Evolutionary conservation across 2,888 invertebrate species (phyloP).

Genomic region (Ormyrus rosae): DNA sequence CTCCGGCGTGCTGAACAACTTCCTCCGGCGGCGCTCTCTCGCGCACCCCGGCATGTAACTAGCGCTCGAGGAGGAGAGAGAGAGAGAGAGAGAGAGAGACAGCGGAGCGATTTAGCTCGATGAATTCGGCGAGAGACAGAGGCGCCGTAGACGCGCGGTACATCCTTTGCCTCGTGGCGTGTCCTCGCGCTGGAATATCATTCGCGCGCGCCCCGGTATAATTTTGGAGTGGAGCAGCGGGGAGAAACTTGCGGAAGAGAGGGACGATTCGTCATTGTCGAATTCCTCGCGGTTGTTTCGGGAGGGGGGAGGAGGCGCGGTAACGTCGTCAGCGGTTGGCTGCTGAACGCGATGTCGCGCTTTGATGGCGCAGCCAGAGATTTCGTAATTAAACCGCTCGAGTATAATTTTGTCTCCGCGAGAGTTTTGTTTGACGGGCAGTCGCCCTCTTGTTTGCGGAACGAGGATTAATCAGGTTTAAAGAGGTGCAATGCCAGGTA

Average conservation of each 20-base stretch:
- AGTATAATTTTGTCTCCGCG: too few relatives aligned
- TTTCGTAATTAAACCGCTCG: too few relatives aligned
- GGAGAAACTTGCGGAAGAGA: conserved; percentile 30
- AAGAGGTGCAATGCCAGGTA: too few relatives aligned
- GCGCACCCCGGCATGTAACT: conserved; percentile 26
- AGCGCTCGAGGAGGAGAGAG: conserved; percentile 7
- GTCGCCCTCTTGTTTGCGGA: too few relatives aligned
- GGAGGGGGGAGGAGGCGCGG: too few relatives aligned
- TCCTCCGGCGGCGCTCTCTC: neutral
- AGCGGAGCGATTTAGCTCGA: conserved; percentile 39
- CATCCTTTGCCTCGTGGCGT: conserved; percentile 7
- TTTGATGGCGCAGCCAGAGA: too few relatives aligned
- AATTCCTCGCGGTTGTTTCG: conserved; percentile 28
- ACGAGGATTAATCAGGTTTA: too few relatives aligned
- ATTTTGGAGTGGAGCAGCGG: conserved; percentile 8
- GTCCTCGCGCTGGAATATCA: conserved; percentile 30
- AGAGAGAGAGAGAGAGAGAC: neutral
- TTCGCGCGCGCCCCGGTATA: conserved; percentile 17
- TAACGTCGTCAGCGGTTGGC: too few relatives aligned
- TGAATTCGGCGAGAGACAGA: neutral
- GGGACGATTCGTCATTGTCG: conserved; percentile 51
- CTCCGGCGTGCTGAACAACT: conserved; percentile 25
- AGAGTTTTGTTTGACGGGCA: too few relatives aligned
- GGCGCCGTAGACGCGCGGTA: too few relatives aligned
- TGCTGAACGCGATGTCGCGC: too few relatives aligned